Evolutionary conservation across 2,113 vertebrate species (phyloP).

Genomic region (Festucalex cinctus): DNA sequence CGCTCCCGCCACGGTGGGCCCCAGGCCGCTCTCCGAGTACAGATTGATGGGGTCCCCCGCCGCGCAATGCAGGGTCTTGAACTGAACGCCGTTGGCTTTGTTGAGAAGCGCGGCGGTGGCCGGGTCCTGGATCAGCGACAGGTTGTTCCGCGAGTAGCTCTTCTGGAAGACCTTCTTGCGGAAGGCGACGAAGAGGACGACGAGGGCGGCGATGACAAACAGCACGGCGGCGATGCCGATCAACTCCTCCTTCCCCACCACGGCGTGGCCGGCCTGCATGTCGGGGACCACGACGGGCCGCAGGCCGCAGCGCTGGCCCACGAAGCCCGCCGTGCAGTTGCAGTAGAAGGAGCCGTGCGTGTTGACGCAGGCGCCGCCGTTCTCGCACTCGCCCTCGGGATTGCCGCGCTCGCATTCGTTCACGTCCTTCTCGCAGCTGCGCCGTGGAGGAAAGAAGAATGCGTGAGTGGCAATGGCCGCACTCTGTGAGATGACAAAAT

Average conservation of each 20-base stretch:
- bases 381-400: conserved; percentile 83
- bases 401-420: conserved; percentile 85
- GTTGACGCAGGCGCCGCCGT: conserved; percentile 89
- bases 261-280: conserved; percentile 91
- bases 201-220: conserved; percentile 84
- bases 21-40: conserved; percentile 80
- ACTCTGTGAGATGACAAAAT: not conserved
- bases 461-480: not conserved
- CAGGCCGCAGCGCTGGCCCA: conserved; percentile 86
- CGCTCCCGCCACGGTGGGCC: conserved; percentile 31
- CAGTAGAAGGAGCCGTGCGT: conserved; percentile 92
- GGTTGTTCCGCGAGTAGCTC: conserved; percentile 91
- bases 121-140: conserved; percentile 90
- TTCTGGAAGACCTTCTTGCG: conserved; percentile 95
- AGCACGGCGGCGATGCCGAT: conserved; percentile 91
- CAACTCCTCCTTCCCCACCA: conserved; percentile 92
- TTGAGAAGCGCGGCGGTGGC: conserved; percentile 90
- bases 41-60: conserved; percentile 85
- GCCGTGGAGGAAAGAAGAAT: conserved; percentile 9
- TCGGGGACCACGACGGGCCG: conserved; percentile 92
- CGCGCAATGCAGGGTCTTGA: conserved; percentile 79
- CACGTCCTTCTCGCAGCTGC: conserved; percentile 90
- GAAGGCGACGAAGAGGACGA: conserved; percentile 88
- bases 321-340: conserved; percentile 90
- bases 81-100: conserved; percentile 89